Conservation (phyloP, 2,888 invertebrate species). For the Andrena dorsata region DNA sequence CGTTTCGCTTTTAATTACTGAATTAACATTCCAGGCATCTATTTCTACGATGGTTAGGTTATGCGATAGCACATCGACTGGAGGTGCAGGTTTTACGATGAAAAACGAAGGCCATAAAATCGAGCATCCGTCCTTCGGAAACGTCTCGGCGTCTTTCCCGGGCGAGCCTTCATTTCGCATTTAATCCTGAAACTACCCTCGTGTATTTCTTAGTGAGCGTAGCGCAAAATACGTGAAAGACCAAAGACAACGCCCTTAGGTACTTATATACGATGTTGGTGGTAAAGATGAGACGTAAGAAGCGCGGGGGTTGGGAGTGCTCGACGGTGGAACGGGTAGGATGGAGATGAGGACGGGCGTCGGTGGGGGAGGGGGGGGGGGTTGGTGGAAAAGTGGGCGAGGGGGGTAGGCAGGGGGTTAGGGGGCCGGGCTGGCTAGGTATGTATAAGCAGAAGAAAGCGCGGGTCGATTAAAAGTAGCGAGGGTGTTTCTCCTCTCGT, state of each 20-base stretch:
- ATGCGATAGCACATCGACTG: neutral
- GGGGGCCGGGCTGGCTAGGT: slow-evolving; percentile 78
- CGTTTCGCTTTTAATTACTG: too few species aligned
- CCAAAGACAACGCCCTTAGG: slow-evolving; percentile 84
- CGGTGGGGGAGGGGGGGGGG: slow-evolving; percentile 54
- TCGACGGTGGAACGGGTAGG: slow-evolving; percentile 70
- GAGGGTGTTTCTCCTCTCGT: slow-evolving; percentile 85
- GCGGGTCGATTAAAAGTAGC: slow-evolving; percentile 85
- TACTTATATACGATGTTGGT: slow-evolving; percentile 77
- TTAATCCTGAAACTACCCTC: slow-evolving; percentile 59
- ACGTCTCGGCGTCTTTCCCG: slow-evolving; percentile 33
- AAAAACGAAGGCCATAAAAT: slow-evolving; percentile 28
- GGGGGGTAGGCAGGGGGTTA: neutral
- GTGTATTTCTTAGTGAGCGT: slow-evolving; percentile 55
- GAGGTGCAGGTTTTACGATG: neutral
- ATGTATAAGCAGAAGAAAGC: slow-evolving; percentile 85
- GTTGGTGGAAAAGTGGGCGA: neutral
- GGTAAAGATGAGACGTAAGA: slow-evolving; percentile 79
- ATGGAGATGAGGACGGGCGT: slow-evolving; percentile 70
- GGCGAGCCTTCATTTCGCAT: slow-evolving; percentile 51
- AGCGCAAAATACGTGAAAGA: slow-evolving; percentile 70
- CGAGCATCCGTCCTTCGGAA: slow-evolving; percentile 39
- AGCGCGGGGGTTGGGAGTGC: slow-evolving; percentile 68
- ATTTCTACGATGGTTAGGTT: too few species aligned
- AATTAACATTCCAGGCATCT: too few species aligned